Percentiles rank a stretch among this genome's conserved stretches.
Conservation (phyloP, 2,888 invertebrate genomes). For the Epistrophe eligans region DNA sequence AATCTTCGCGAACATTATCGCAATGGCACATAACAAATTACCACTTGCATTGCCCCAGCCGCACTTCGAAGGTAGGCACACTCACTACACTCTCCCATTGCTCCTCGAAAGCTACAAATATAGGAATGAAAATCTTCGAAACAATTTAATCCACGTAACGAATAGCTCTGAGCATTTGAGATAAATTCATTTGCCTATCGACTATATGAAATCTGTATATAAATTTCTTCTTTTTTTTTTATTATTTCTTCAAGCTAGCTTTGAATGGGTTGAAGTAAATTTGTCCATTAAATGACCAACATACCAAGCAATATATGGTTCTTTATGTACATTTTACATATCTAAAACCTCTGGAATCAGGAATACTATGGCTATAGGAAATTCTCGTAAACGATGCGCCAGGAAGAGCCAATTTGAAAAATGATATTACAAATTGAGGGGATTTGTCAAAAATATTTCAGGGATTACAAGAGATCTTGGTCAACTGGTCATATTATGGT, state of each 20-base stretch:
- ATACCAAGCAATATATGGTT: conserved; percentile 48
- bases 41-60: conserved; percentile 33
- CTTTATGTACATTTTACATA: background rate
- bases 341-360: background rate
- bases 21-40: conserved; percentile 62
- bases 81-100: background rate
- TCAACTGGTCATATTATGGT: conserved; percentile 54
- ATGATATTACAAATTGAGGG: conserved; percentile 83
- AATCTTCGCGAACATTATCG: conserved; percentile 63
- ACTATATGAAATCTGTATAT: conserved; percentile 67
- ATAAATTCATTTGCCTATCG: conserved; percentile 75
- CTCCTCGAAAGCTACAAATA: background rate
- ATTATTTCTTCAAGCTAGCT: background rate
- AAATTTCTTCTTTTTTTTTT: conserved; percentile 10
- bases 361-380: background rate
- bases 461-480: conserved; percentile 65
- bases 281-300: conserved; percentile 83
- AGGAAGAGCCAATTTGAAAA: conserved; percentile 80
- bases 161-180: conserved; percentile 67
- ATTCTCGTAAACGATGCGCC: conserved; percentile 51
- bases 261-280: conserved; percentile 77
- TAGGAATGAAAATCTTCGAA: conserved; percentile 32
- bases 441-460: conserved; percentile 83
- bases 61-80: background rate
- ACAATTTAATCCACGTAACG: conserved; percentile 75